Conservation (phyloP, 2,888 invertebrate genomes). For the Acleris cristana region DNA sequence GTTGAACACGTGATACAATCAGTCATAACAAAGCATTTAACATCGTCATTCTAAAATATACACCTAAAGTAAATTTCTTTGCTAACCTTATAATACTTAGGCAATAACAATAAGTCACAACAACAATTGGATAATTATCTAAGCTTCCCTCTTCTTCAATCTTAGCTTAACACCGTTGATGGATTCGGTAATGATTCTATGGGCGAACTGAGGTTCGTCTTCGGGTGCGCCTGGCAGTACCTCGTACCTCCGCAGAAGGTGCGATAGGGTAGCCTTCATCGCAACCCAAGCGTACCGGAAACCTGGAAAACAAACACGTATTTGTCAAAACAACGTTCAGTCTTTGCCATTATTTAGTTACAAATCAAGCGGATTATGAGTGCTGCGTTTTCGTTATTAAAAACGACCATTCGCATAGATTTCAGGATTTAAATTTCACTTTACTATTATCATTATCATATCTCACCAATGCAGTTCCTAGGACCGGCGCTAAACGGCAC, state of each 20-base stretch:
- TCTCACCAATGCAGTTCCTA: conserved; percentile 52
- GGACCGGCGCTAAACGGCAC: conserved; percentile 54
- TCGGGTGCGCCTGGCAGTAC: conserved; percentile 44
- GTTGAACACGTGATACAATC: too few relatives aligned
- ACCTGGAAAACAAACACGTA: conserved; percentile 41
- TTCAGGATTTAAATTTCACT: too few relatives aligned
- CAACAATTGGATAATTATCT: conserved; percentile 15
- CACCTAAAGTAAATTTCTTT: too few relatives aligned
- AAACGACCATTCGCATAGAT: neutral
- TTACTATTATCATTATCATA: neutral
- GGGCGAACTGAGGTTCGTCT: conserved; percentile 50
- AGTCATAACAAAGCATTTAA: too few relatives aligned
- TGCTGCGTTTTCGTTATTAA: neutral
- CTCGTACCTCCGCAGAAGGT: conserved; percentile 50
- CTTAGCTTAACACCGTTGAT: conserved; percentile 50
- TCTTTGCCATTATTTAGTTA: neutral
- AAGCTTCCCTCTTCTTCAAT: conserved; percentile 43
- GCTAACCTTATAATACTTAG: too few relatives aligned
- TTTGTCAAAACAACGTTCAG: neutral
- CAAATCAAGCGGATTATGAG: too few relatives aligned
- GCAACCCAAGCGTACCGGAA: conserved; percentile 52
- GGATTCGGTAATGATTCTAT: conserved; percentile 52
- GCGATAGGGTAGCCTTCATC: conserved; percentile 53
- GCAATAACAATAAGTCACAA: conserved; percentile 2
- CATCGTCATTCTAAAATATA: too few relatives aligned